Evolutionary conservation across 2,113 vertebrate genomes (phyloP).

Genomic region (Nibea albiflora): DNA sequence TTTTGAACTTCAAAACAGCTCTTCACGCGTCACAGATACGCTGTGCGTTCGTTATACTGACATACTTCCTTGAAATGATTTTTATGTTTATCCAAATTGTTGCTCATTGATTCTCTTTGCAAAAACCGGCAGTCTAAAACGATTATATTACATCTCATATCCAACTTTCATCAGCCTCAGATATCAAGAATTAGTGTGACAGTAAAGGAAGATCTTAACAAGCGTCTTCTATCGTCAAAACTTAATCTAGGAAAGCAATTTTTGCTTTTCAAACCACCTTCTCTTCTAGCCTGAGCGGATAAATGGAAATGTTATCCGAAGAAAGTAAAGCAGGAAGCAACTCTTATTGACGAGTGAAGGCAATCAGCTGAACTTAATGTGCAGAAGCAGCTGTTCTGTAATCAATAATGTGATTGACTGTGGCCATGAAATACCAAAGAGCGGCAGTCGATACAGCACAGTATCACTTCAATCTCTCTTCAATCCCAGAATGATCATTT

Average conservation of each 20-base stretch:
- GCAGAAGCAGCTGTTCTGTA: conserved; percentile 27
- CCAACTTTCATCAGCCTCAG: too few relatives aligned
- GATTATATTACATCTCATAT: too few relatives aligned
- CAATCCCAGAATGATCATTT: conserved; percentile 44
- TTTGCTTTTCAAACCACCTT: neutral
- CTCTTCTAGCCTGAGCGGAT: neutral
- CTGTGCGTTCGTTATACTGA: too few relatives aligned
- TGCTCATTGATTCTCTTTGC: too few relatives aligned
- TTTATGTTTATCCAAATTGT: too few relatives aligned
- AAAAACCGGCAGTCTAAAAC: too few relatives aligned
- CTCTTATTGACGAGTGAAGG: conserved; percentile 16
- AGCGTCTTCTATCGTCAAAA: neutral
- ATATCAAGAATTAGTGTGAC: neutral
- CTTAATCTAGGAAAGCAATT: neutral
- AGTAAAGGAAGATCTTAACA: neutral
- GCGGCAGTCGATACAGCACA: conserved; percentile 28
- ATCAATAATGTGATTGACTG: conserved; percentile 50
- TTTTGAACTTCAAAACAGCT: too few relatives aligned
- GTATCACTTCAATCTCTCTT: conserved; percentile 34
- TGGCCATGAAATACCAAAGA: conserved; percentile 34
- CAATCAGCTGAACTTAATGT: conserved; percentile 15
- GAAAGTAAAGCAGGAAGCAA: conserved; percentile 20
- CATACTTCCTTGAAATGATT: too few relatives aligned
- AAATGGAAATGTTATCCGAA: conserved; percentile 11
- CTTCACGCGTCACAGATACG: too few relatives aligned